Evolutionary conservation across 2,113 vertebrate species (phyloP).

Genomic region (Bucco capensis): DNA sequence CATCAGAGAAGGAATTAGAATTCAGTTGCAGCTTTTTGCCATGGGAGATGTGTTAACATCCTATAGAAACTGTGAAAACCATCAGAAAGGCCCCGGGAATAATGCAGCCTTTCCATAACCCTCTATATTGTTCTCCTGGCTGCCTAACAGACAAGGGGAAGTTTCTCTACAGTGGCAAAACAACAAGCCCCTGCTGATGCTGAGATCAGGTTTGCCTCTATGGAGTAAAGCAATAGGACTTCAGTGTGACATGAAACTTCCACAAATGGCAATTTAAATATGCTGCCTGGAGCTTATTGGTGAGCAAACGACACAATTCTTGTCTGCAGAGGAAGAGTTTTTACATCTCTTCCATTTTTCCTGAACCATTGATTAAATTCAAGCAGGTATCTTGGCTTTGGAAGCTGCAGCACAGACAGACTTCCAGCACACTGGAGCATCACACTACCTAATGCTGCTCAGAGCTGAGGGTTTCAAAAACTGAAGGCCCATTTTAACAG

Average conservation of each 20-base stretch:
- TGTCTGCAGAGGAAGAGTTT: background rate
- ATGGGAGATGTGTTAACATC: background rate
- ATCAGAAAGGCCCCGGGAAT: background rate
- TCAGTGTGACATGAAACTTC: background rate
- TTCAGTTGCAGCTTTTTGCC: background rate
- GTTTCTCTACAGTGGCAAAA: conserved; percentile 44
- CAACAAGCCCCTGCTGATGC: conserved; percentile 38
- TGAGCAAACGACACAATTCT: accelerated
- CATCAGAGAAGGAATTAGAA: background rate
- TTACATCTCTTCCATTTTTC: background rate
- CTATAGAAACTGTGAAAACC: background rate
- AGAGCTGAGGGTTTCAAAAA: background rate
- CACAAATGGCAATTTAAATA: accelerated
- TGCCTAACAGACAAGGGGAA: background rate
- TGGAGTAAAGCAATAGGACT: background rate
- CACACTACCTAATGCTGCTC: background rate
- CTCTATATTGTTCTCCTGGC: conserved; percentile 61
- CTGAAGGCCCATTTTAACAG: background rate
- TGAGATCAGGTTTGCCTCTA: background rate
- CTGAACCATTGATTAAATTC: background rate
- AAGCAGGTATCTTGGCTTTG: background rate
- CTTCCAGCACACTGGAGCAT: background rate
- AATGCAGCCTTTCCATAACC: conserved; percentile 51
- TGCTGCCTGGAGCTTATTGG: accelerated
- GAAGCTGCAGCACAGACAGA: background rate